Conservation (phyloP, 2,888 invertebrate species). For the Periphyllus acericola region DNA sequence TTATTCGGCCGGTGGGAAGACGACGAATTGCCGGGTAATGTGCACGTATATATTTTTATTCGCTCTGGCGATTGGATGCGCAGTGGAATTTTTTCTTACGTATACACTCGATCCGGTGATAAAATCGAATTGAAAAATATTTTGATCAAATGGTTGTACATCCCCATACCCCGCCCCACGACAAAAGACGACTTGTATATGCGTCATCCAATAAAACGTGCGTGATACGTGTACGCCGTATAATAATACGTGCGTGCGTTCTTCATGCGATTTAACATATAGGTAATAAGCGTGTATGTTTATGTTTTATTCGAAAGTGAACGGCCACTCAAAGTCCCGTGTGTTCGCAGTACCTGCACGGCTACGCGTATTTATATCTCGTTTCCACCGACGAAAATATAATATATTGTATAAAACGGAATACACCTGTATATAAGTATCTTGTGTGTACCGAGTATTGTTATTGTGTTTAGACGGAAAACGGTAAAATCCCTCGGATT, state of each 20-base stretch:
- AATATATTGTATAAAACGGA: background rate
- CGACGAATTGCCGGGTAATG: no score
- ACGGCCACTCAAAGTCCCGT: background rate
- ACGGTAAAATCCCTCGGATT: background rate
- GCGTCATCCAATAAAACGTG: background rate
- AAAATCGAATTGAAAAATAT: conserved; percentile 9
- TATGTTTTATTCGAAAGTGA: conserved; percentile 18
- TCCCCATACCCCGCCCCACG: no score
- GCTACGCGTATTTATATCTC: no score
- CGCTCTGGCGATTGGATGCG: background rate
- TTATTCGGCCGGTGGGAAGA: background rate
- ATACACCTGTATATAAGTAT: no score
- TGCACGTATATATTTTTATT: no score
- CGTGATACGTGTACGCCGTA: background rate
- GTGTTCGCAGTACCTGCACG: background rate
- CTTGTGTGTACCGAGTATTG: background rate
- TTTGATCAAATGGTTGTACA: background rate
- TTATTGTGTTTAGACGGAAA: background rate
- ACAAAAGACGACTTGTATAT: no score
- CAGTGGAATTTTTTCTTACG: background rate
- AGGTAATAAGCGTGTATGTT: no score
- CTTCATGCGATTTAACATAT: conserved; percentile 1
- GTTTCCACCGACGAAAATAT: background rate
- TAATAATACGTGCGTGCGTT: background rate
- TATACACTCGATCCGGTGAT: no score